Base-by-base conservation (phyloP, 2,888 invertebrate genomes). In the Acleris holmiana region DNA sequence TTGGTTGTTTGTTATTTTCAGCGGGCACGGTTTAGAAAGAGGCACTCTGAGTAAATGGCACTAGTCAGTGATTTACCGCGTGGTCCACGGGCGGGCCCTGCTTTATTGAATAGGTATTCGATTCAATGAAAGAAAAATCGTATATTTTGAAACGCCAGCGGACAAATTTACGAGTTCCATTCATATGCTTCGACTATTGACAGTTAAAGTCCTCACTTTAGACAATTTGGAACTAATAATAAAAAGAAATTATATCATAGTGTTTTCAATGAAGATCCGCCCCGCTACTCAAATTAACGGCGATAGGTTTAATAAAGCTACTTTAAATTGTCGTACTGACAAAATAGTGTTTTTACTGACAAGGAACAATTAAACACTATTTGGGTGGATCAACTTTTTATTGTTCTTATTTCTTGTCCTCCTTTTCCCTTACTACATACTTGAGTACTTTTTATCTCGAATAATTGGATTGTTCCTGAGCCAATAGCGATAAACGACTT, bases 111-210 rank as follows among this genome's bases (percentile, higher is more conserved):
- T 85, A 65, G 65, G 65, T 65, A 84, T 85, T 81, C 77, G 77
- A 75, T 82, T 83, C 84, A 82, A 79, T 85, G 80, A 83, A 86
- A 88, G 90, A 89, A 88, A 88, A 88, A 85, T 88, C 86, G 85
- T 84, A 85, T 83, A 87, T 90, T 89, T 88, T 89, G 86, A 89
- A 82, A 75, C 83, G 77, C 72, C 78, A 76, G 76, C 74, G 76
- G 76, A 72, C 68, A 73, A 85, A 90, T 91, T 90, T 90, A 90
- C 85, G 80, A 82, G 82, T 79, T 76, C 80, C 84, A 86, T 86
- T 86, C 82, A 82, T 86, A 81, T 78, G 66, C 69, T 76, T 74
- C 85, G 82, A 83, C 83, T 82, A 84, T 83, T 80, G 82, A 80
- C 85, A 89, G 89, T 89, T 89, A 86, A 84, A 84, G 74, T 80